These are phyloP conservation scores for Falco biarmicus DNA, from an alignment of 2,797 vertebrate species.

Conservation along the genomic window DNA sequence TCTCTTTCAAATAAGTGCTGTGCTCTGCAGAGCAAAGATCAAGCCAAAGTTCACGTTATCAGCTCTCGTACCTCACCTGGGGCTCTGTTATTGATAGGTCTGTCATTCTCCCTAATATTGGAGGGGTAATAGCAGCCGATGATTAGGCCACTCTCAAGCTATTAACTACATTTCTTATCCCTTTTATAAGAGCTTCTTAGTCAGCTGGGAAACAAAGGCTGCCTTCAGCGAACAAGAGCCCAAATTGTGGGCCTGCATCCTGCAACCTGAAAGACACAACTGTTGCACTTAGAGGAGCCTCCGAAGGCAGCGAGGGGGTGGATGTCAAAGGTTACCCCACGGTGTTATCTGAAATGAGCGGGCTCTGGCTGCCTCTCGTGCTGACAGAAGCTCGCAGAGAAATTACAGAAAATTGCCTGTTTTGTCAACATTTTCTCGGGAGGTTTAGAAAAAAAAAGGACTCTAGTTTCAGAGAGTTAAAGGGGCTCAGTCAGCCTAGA, in stretches of 20 bases:
- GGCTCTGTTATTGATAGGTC: conserved; percentile 94
- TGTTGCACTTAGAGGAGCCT: conserved; percentile 86
- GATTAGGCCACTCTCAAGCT: conserved; percentile 92
- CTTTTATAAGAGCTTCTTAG: conserved; percentile 84
- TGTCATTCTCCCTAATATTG: conserved; percentile 95
- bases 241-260: conserved; percentile 80
- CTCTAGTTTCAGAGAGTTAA: conserved; percentile 82
- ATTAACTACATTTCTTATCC: conserved; percentile 95
- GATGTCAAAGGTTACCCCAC: conserved; percentile 87
- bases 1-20: conserved; percentile 85
- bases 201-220: conserved; percentile 86
- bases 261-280: conserved; percentile 93
- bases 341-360: conserved; percentile 87
- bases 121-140: conserved; percentile 91
- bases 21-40: conserved; percentile 90
- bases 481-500: conserved; percentile 84
- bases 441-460: conserved; percentile 86
- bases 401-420: conserved; percentile 97
- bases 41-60: conserved; percentile 84
- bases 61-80: conserved; percentile 74
- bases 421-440: conserved; percentile 96
- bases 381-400: conserved; percentile 85
- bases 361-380: conserved; percentile 85
- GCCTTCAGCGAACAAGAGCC: conserved; percentile 84
- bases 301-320: conserved; percentile 76